These are phyloP conservation scores for Agonopterix subpropinquella DNA, from an alignment of 2,888 invertebrate species.

Conservation along the genomic window DNA sequence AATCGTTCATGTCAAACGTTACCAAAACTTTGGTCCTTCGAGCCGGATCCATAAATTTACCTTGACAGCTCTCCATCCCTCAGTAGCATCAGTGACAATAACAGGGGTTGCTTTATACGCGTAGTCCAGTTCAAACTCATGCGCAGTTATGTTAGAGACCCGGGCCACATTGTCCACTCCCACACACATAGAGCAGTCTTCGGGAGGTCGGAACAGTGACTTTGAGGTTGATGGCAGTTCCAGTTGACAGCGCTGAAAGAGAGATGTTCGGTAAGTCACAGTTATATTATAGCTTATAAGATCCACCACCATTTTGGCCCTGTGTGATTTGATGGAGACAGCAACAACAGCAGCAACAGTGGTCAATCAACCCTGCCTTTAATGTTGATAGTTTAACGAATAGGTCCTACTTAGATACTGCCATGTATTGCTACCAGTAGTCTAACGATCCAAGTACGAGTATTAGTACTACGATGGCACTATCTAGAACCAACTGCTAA, in stretches of 20 bases:
- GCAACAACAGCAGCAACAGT: too few species aligned
- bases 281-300: too few species aligned
- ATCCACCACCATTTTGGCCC: too few species aligned
- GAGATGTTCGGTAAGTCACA: not conserved
- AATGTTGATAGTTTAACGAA: too few species aligned
- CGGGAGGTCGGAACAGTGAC: slow-evolving; percentile 83
- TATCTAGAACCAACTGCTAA: too few species aligned
- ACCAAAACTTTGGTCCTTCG: not conserved
- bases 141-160: slow-evolving; percentile 79
- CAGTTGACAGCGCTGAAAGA: slow-evolving; percentile 40
- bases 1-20: not conserved
- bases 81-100: slow-evolving; percentile 88
- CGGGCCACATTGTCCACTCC: slow-evolving; percentile 79
- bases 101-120: slow-evolving; percentile 89
- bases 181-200: slow-evolving; percentile 86
- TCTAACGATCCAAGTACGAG: too few species aligned
- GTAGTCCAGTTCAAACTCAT: slow-evolving; percentile 82
- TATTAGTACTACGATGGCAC: too few species aligned
- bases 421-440: too few species aligned
- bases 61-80: slow-evolving; percentile 86
- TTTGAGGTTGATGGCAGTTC: slow-evolving; percentile 44
- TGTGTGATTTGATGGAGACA: too few species aligned
- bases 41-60: slow-evolving; percentile 25
- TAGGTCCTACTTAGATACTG: too few species aligned
- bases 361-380: too few species aligned